Evolutionary conservation across 2,113 vertebrate species (phyloP).

Genomic region (Zosterops pallidus): DNA sequence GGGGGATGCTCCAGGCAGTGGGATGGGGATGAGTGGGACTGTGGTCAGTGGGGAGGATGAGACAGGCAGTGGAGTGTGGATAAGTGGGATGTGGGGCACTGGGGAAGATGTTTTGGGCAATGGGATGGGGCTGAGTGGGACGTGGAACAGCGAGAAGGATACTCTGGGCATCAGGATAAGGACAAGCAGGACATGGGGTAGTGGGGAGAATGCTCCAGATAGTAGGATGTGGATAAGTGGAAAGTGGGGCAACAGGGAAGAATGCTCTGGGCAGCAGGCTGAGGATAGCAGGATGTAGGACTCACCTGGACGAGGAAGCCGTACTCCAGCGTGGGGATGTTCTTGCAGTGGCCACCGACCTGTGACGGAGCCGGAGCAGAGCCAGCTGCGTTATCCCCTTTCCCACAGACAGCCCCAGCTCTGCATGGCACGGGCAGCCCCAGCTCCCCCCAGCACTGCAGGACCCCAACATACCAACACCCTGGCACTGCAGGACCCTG

Average conservation of each 20-base stretch:
- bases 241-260: not conserved
- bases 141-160: rapidly evolving
- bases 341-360: conserved; percentile 98
- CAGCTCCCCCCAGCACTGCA: rapidly evolving
- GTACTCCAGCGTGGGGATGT: conserved; percentile 96
- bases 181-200: not conserved
- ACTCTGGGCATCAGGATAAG: not conserved
- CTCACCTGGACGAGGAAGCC: conserved; percentile 97
- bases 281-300: not conserved
- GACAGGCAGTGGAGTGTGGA: rapidly evolving
- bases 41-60: not conserved
- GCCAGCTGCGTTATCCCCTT: conserved; percentile 15
- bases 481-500: not conserved
- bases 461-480: not conserved
- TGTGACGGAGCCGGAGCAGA: conserved; percentile 67
- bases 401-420: not conserved
- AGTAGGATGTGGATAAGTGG: rapidly evolving
- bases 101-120: not conserved
- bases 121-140: rapidly evolving
- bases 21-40: not conserved
- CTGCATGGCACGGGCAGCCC: rapidly evolving
- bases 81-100: not conserved
- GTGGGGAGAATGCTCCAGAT: rapidly evolving
- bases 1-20: not conserved
- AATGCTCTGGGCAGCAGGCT: not conserved